phyloP scores from a whole-genome alignment of 2,888 invertebrate species.

The Phengaris alcon region DNA sequence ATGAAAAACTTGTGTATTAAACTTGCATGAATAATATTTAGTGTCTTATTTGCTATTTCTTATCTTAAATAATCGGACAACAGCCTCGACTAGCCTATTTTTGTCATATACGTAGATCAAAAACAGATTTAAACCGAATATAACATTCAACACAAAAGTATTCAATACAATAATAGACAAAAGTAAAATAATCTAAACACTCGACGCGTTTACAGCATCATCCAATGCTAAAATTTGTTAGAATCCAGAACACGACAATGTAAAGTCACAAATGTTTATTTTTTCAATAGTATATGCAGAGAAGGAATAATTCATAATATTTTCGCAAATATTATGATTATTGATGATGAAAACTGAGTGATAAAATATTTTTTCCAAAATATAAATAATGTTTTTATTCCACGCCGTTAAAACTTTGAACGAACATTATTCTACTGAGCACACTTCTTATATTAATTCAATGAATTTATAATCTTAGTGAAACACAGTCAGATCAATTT shows the following conservation, averaged over 20 bases:
- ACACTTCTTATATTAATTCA: constrained; percentile 21
- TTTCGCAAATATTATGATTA: background rate
- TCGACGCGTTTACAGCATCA: too few species aligned
- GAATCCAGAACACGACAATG: background rate
- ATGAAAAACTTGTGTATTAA: background rate
- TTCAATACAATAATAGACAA: background rate
- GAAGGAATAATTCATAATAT: background rate
- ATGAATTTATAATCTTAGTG: constrained; percentile 25
- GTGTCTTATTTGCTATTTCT: background rate
- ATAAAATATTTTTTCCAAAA: background rate
- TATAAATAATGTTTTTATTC: constrained; percentile 26
- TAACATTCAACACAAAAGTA: background rate
- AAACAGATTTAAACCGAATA: constrained; percentile 15
- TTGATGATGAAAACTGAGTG: background rate
- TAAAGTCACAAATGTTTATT: background rate
- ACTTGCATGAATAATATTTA: background rate
- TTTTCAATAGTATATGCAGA: background rate
- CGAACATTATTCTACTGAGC: constrained; percentile 22
- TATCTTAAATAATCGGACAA: constrained; percentile 13
- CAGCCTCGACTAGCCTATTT: constrained; percentile 23
- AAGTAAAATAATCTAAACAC: background rate
- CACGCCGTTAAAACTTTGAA: constrained; percentile 23
- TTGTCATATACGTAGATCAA: background rate
- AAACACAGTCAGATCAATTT: constrained; percentile 19
- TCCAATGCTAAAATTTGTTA: too few species aligned